Evolutionary conservation across 2,888 invertebrate species (phyloP).

Genomic region (Bedellia somnulentella): DNA sequence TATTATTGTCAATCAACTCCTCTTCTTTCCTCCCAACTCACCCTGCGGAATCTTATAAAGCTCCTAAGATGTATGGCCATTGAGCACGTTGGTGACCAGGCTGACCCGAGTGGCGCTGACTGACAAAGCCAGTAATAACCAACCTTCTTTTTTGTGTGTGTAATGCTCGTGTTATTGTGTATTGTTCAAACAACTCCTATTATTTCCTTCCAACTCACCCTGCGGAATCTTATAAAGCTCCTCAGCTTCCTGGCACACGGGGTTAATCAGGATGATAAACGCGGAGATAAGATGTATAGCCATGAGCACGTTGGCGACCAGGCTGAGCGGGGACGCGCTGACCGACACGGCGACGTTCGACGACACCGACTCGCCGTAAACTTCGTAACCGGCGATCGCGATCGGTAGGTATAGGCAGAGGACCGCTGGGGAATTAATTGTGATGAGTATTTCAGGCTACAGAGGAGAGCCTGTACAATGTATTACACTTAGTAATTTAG

Average conservation of each 20-base stretch:
- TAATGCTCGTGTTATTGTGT: too few relatives aligned
- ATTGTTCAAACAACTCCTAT: too few relatives aligned
- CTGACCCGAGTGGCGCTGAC: slow-evolving; percentile 56
- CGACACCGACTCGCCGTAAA: slow-evolving; percentile 62
- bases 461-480: too few relatives aligned
- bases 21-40: slow-evolving; percentile 28
- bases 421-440: slow-evolving; percentile 40
- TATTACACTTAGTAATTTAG: too few relatives aligned
- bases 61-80: slow-evolving; percentile 66
- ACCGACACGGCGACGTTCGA: slow-evolving; percentile 65
- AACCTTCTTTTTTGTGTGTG: too few relatives aligned
- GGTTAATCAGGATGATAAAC: slow-evolving; percentile 71
- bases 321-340: slow-evolving; percentile 50
- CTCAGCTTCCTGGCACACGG: slow-evolving; percentile 71
- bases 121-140: slow-evolving; percentile 58
- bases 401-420: slow-evolving; percentile 62
- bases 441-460: too few relatives aligned
- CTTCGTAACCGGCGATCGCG: slow-evolving; percentile 62
- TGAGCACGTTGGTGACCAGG: slow-evolving; percentile 60
- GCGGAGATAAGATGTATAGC: slow-evolving; percentile 67
- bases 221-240: slow-evolving; percentile 64
- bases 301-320: slow-evolving; percentile 64
- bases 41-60: slow-evolving; percentile 63
- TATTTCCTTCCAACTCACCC: slow-evolving; percentile 38
- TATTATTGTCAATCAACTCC: too few relatives aligned